Evolutionary conservation across 2,113 vertebrate genomes (phyloP), one percentile per base, ranked within the genome.

Genomic region (Chionis minor): DNA sequence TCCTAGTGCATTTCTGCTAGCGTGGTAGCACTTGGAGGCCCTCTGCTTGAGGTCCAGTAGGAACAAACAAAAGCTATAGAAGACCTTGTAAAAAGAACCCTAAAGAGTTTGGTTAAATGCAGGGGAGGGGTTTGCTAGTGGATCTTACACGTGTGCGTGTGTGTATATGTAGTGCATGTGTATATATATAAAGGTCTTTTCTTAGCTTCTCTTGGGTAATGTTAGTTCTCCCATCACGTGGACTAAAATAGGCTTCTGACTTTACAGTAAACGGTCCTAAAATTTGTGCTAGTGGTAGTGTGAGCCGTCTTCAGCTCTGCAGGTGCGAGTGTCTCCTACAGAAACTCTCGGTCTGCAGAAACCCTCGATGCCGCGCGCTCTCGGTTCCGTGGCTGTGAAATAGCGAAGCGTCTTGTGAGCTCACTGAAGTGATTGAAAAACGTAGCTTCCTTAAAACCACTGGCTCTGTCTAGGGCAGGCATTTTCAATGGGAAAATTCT

Each of bases 401-500:
- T 4, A 52, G 74, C 38, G 18, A 67, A 67, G 52, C 3, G 10
- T 5, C 56, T 22, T 11, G 2, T 8, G 78, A 90, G 67, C 38
- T 91, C 62, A 78, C 40, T 8, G 15, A 80, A 91, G 42, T 2
- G 18, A 40, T 4, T 19, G 13, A 28, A 90, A 91, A 56, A 17
- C 2, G 17, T 30, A 44, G 47, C 78, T 96, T 87, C 82, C 79
- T 94, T 63, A 77, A 73, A 79, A 92, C 81, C 27, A 24, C 55
- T 23, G 9, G 56, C 49, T 88, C 42, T 45, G n/a, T 35, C 56
- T 19, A 24, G 80, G 42, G 35, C 40, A 42, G 84, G 67, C 14
- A 28, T 82, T 96, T 96, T 80, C 79, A 59, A 8, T 12, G 62
- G 75, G 38, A 93, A 51, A 96, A 86, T 70, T 92, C 86, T 93